These are phyloP conservation scores for Nibea coibor DNA, from an alignment of 2,113 vertebrate species.

Conservation along the genomic window DNA sequence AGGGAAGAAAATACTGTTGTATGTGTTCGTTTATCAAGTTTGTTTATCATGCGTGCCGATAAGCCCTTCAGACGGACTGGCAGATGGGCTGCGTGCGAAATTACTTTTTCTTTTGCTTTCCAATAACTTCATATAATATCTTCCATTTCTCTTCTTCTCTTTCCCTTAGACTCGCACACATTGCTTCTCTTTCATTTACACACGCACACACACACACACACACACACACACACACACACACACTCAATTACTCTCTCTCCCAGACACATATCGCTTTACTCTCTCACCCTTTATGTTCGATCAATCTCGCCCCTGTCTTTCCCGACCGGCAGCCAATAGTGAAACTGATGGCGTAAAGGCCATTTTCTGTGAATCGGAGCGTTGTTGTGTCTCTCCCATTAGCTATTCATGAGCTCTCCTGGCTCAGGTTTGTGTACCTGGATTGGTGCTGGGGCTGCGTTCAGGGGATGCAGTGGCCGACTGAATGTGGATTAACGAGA, in stretches of 20 bases:
- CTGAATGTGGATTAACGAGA: conserved; percentile 72
- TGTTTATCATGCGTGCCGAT: conserved; percentile 71
- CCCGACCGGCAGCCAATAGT: conserved; percentile 44
- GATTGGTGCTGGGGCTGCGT: conserved; percentile 2
- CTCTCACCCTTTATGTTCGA: conserved; percentile 69
- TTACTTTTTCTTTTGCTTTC: conserved; percentile 72
- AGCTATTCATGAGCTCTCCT: conserved; percentile 77
- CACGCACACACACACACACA: conserved; percentile 22
- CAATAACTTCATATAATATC: conserved; percentile 79
- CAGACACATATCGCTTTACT: conserved; percentile 59
- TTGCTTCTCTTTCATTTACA: conserved; percentile 38
- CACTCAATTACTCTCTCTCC: conserved; percentile 55
- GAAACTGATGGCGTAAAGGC: conserved; percentile 59
- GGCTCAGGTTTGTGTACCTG: conserved; percentile 64
- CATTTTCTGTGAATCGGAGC: conserved; percentile 71
- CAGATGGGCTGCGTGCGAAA: conserved; percentile 71
- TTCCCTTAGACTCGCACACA: conserved; percentile 33
- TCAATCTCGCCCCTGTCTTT: conserved; percentile 57
- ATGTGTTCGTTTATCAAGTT: conserved; percentile 68
- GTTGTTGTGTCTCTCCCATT: conserved; percentile 68
- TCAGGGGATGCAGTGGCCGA: conserved; percentile 49
- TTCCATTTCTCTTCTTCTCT: conserved; percentile 62
- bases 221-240: conserved; percentile 31
- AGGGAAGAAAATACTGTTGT: conserved; percentile 27
- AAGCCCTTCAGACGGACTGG: conserved; percentile 64